phyloP scores from a whole-genome alignment of 2,888 invertebrate species.

The Euplagia quadripunctaria region DNA sequence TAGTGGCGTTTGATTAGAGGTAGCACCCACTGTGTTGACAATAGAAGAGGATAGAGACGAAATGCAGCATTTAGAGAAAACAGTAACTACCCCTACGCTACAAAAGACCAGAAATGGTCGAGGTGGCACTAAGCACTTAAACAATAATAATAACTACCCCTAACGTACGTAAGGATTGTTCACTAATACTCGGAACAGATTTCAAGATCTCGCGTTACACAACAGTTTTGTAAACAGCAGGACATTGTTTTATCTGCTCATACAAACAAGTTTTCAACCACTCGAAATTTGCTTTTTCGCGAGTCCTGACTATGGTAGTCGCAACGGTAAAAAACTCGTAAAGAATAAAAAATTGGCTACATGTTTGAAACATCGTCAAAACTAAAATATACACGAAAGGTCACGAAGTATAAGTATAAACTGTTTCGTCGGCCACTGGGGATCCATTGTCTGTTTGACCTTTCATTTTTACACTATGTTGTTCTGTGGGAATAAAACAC shows the following conservation, averaged over 20 bases:
- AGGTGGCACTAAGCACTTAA: too few relatives aligned
- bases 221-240: background rate
- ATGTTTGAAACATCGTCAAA: background rate
- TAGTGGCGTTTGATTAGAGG: background rate
- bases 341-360: background rate
- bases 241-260: too few relatives aligned
- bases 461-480: slow-evolving; percentile 10
- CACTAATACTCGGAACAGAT: background rate
- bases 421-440: background rate
- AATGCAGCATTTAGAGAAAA: background rate
- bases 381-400: background rate
- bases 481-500: slow-evolving; percentile 13
- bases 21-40: background rate
- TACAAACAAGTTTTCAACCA: too few relatives aligned
- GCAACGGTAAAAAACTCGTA: too few relatives aligned
- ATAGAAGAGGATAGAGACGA: background rate
- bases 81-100: too few relatives aligned
- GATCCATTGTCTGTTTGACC: slow-evolving; percentile 21
- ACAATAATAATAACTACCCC: too few relatives aligned
- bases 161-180: background rate
- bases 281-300: too few relatives aligned
- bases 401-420: background rate
- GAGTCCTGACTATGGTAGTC: too few relatives aligned
- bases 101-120: too few relatives aligned
- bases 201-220: background rate